Percentiles rank a stretch among this genome's conserved stretches.
Evolutionary conservation across 2,113 vertebrate species (phyloP).

Genomic region (Herpetotheres cachinnans): DNA sequence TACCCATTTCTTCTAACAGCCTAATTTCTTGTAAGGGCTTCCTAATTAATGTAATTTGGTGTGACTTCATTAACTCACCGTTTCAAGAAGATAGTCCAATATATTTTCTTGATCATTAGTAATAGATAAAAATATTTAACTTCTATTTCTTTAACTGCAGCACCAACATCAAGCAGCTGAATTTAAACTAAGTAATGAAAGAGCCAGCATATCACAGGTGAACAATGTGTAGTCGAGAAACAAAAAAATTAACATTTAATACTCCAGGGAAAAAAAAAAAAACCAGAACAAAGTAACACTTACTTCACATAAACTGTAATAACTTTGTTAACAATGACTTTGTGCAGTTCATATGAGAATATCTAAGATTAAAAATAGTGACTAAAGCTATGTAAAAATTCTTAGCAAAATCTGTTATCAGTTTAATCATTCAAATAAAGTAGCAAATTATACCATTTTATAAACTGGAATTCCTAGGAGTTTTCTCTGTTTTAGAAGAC

Average conservation of each 20-base stretch:
- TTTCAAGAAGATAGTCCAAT: not conserved
- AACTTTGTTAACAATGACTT: not conserved
- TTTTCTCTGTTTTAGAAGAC: not conserved
- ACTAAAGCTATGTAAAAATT: not conserved
- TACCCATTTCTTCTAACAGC: not conserved
- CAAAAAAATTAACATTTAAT: not conserved
- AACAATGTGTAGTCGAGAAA: not conserved
- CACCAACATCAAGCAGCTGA: not conserved
- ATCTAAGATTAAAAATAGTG: not conserved
- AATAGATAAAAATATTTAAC: constrained; percentile 20
- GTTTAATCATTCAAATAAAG: not conserved
- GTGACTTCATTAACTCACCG: not conserved
- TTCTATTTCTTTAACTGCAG: not conserved
- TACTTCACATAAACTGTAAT: not conserved
- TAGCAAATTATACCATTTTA: not conserved
- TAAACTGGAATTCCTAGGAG: not conserved
- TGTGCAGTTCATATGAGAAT: not conserved
- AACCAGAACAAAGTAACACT: not conserved
- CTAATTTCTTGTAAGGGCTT: not conserved
- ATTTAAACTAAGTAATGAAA: not conserved
- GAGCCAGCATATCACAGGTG: not conserved
- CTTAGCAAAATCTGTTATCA: not conserved
- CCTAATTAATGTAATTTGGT: not conserved
- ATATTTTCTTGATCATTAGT: constrained; percentile 1
- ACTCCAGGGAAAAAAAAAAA: not conserved